A percentile compares a stretch with the other conserved stretches of the same genome.
phyloP scores from a whole-genome alignment of 2,797 vertebrate species.

The Ceyx erithaca region DNA sequence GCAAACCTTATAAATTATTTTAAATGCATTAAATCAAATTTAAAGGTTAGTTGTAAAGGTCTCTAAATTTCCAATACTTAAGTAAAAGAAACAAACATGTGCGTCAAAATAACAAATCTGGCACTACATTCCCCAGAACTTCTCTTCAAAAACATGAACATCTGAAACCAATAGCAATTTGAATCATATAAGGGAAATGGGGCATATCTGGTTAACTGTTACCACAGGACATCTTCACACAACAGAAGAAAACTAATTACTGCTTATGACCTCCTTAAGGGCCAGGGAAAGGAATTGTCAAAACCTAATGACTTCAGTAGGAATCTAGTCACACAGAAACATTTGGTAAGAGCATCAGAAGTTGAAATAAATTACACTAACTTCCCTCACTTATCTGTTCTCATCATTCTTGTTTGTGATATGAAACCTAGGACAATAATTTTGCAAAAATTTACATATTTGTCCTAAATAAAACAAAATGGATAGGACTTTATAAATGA shows the following conservation, averaged over 20 bases:
- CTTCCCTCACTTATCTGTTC: neutral
- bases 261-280: neutral
- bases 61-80: neutral
- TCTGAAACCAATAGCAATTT: neutral
- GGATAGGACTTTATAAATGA: neutral
- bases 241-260: conserved; percentile 14
- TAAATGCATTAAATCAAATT: neutral
- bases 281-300: neutral
- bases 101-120: neutral
- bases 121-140: neutral
- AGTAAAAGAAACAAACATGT: neutral
- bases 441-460: neutral
- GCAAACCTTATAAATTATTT: neutral
- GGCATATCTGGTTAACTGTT: neutral
- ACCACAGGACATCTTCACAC: neutral
- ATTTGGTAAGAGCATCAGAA: neutral
- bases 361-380: neutral
- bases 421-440: neutral
- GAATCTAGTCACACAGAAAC: neutral
- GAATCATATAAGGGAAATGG: neutral
- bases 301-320: neutral
- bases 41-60: neutral
- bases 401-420: neutral
- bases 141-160: neutral
- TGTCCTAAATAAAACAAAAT: neutral